A percentile compares a stretch with the other conserved stretches of the same genome.
Evolutionary conservation across 2,113 vertebrate genomes (phyloP).

Genomic region (Propithecus coquereli): DNA sequence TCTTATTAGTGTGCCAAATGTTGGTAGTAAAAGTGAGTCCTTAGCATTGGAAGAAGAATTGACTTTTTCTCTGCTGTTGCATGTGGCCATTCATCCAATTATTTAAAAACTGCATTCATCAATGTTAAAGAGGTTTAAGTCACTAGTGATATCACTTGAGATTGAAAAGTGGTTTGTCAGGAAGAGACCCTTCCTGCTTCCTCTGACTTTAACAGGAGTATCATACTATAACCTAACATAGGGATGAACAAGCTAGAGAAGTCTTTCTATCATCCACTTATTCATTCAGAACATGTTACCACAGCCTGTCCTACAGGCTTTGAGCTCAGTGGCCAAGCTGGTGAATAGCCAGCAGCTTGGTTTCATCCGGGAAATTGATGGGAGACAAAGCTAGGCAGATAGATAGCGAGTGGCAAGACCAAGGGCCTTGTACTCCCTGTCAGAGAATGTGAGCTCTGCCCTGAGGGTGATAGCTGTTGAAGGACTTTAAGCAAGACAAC

Average conservation of each 20-base stretch:
- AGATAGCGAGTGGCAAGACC: neutral
- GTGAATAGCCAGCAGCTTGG: neutral
- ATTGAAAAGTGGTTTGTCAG: neutral
- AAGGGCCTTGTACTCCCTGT: rapidly evolving
- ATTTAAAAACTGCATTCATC: neutral
- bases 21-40: neutral
- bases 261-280: neutral
- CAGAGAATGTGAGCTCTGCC: neutral
- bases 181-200: neutral
- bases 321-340: neutral
- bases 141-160: neutral
- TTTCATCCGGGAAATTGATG: neutral
- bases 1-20: neutral
- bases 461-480: neutral
- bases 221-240: neutral
- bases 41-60: neutral
- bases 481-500: neutral
- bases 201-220: neutral
- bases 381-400: neutral
- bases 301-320: neutral
- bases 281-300: neutral
- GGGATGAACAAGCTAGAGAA: neutral
- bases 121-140: neutral
- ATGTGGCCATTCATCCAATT: neutral
- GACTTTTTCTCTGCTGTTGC: neutral